Percentiles rank a stretch among this genome's conserved stretches.
phyloP scores from a whole-genome alignment of 2,113 vertebrate genomes.

The Ochotona curzoniae region DNA sequence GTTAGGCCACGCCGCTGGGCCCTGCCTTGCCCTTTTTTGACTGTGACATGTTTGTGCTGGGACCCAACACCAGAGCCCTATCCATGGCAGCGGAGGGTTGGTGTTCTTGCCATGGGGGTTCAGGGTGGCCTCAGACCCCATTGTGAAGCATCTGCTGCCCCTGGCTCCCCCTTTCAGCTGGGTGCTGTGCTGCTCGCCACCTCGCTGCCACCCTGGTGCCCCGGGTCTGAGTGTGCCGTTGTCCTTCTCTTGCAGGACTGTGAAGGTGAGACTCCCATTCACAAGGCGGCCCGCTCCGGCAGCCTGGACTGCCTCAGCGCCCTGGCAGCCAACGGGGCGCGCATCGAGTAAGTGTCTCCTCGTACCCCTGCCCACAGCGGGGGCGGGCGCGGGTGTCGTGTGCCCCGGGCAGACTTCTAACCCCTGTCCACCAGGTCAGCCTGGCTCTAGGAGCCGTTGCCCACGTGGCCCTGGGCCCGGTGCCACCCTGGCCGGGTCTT shows the following conservation, averaged over 20 bases:
- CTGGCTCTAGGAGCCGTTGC: conserved; percentile 41
- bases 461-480: too few species aligned
- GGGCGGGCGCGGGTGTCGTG: background rate
- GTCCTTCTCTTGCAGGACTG: conserved; percentile 91
- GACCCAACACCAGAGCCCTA: too few species aligned
- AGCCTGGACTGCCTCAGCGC: conserved; percentile 96
- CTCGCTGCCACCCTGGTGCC: background rate
- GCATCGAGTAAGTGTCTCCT: conserved; percentile 93
- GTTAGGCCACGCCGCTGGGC: too few species aligned
- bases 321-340: conserved; percentile 94
- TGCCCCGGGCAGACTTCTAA: conserved; percentile 20
- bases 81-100: too few species aligned
- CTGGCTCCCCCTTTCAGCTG: too few species aligned
- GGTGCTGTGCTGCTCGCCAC: too few species aligned
- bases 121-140: too few species aligned
- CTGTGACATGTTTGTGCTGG: too few species aligned
- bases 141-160: too few species aligned
- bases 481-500: background rate
- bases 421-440: conserved; percentile 20
- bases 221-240: background rate
- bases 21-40: too few species aligned
- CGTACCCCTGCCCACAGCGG: conserved; percentile 74
- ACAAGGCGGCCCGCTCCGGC: conserved; percentile 97
- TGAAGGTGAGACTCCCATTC: conserved; percentile 96
- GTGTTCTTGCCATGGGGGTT: too few species aligned